These are phyloP conservation scores for Hedychridium roseum DNA, from an alignment of 2,888 invertebrate genomes.

Conservation along the genomic window DNA sequence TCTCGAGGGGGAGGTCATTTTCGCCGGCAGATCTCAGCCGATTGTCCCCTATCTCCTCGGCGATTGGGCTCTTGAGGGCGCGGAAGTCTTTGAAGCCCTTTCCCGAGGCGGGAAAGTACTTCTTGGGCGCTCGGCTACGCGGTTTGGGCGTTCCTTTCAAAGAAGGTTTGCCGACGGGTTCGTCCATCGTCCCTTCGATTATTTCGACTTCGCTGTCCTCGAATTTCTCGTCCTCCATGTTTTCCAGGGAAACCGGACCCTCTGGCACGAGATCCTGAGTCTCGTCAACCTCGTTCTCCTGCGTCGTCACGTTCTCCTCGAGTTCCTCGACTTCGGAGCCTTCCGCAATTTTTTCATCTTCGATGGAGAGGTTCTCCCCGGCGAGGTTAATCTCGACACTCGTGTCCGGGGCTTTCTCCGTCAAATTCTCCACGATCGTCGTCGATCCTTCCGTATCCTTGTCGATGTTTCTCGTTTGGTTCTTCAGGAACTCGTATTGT, in stretches of 20 bases:
- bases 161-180: slow-evolving; percentile 17
- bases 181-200: slow-evolving; percentile 4
- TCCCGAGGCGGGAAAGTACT: slow-evolving; percentile 33
- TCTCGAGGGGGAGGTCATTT: neutral
- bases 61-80: slow-evolving; percentile 10
- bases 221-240: neutral
- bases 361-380: no score
- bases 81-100: slow-evolving; percentile 25
- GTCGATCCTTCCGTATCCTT: neutral
- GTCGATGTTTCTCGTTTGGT: neutral
- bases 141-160: slow-evolving; percentile 26
- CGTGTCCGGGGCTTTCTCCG: no score
- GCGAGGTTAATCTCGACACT: no score
- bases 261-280: neutral
- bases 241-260: neutral
- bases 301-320: neutral
- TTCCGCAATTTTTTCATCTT: neutral
- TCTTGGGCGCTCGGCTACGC: slow-evolving; percentile 40
- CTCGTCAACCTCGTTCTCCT: neutral
- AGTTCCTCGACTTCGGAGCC: neutral
- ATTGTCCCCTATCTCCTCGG: neutral
- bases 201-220: slow-evolving; percentile 8
- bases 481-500: slow-evolving; percentile 38
- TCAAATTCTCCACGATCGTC: neutral
- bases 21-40: neutral